Base-by-base conservation (phyloP, 2,113 vertebrate genomes). In the Microcebus ravelobensis region DNA sequence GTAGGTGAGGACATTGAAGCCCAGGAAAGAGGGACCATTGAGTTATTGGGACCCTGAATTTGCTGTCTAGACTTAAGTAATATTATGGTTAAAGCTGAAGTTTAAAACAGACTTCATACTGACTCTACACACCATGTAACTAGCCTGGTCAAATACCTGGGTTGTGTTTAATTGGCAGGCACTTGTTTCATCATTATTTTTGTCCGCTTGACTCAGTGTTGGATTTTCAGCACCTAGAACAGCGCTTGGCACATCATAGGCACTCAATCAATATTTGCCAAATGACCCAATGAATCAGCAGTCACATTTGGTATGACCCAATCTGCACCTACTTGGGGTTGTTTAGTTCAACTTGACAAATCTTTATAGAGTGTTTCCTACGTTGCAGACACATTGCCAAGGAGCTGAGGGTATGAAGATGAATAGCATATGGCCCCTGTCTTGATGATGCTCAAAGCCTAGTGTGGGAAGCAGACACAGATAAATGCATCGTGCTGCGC, bases 281-380 rank as follows among this genome's bases (percentile, higher is more conserved):
- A 95, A 59, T 63, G 93, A 93, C 89, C 68, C 86, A 63, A 91
- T 84, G 91, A 89, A 94, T 97, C 96, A 91, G 95, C 74, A 39
- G 8, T 96, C 89, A 90, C 93, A 79, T 29, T 87, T 71, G 36
- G 12, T 90, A 21, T 74, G 70, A 73, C 74, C 91, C 95, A 68
- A 36, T 91, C 93, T 93, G 89, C 57, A 87, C 70, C 91, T 55
- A 27, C 74, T 76, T 76, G 87, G 89, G 48, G 67, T 86, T 93
- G 27, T 91, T 97, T 70, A 91, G 91, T 83, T 86, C 82, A 86
- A 89, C 79, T 65, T 91, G 89, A 95, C 92, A 80, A 82, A 90
- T 87, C 77, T 93, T 96, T 80, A 67, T 68, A 74, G 95, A 93
- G 85, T 84, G 83, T 86, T 83, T 91, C 93, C 68, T 82, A 25